A percentile compares a stretch with the other conserved stretches of the same genome.
These are phyloP conservation scores for Mystacides longicornis DNA, from an alignment of 2,888 invertebrate genomes.

Conservation along the genomic window DNA sequence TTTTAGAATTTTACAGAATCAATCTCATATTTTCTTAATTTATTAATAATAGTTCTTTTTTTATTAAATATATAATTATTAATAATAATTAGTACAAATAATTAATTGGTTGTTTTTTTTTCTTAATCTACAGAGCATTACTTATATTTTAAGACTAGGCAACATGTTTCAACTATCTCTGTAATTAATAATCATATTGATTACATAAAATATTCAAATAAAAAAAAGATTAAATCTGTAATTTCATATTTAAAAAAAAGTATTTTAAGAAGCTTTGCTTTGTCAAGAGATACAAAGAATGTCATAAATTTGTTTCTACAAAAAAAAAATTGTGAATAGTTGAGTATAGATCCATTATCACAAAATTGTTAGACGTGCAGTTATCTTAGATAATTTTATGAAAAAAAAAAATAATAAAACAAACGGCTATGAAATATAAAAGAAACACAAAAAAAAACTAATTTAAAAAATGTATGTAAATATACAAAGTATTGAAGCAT, in stretches of 20 bases:
- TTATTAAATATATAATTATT: slow-evolving; percentile 13
- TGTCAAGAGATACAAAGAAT: no score
- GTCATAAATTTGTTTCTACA: no score
- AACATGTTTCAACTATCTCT: slow-evolving; percentile 23
- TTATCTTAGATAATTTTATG: no score
- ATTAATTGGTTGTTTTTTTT: slow-evolving; percentile 23
- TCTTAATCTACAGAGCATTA: slow-evolving; percentile 10
- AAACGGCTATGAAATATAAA: neutral
- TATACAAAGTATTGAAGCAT: neutral
- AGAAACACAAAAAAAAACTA: neutral
- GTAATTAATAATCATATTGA: neutral
- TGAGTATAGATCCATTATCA: no score
- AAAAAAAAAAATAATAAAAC: no score
- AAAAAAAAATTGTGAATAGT: no score
- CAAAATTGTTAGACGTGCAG: no score
- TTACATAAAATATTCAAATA: neutral
- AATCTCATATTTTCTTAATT: slow-evolving; percentile 16
- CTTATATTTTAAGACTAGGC: slow-evolving; percentile 26
- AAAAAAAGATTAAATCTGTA: neutral
- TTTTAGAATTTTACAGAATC: slow-evolving; percentile 25
- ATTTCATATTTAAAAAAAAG: no score
- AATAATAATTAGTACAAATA: slow-evolving; percentile 26
- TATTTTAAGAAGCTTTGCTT: no score
- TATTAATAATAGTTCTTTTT: neutral
- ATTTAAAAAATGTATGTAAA: neutral